A percentile compares a stretch with the other conserved stretches of the same genome.
Evolutionary conservation across 35 echinoderm and acorn worm species (phyloP).

Genomic region (Patiria miniata): DNA sequence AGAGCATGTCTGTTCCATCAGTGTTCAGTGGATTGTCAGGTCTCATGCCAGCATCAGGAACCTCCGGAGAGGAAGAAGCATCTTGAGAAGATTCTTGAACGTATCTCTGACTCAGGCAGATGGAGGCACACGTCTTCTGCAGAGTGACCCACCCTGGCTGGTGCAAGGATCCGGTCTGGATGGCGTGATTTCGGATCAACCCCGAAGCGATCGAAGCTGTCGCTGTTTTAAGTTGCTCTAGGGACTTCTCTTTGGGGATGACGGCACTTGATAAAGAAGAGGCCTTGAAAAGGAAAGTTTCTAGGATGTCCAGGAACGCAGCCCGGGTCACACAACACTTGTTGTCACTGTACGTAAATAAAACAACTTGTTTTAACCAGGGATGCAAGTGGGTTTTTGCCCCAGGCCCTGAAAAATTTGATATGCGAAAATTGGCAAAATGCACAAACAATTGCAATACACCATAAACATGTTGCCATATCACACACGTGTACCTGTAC

Average conservation of each 20-base stretch:
- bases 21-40: neutral
- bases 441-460: too few relatives aligned
- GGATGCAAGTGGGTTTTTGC: too few relatives aligned
- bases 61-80: too few relatives aligned
- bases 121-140: constrained; percentile 37
- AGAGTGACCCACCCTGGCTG: constrained; percentile 25
- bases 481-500: too few relatives aligned
- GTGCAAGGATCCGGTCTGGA: neutral
- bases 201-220: neutral
- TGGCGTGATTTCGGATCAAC: neutral
- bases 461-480: too few relatives aligned
- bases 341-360: constrained; percentile 32
- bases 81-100: neutral
- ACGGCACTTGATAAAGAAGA: neutral
- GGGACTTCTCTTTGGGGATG: neutral
- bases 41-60: too few relatives aligned
- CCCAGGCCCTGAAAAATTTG: too few relatives aligned
- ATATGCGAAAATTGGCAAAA: too few relatives aligned
- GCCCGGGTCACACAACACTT: constrained; percentile 43
- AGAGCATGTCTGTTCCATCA: neutral
- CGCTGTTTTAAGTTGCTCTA: neutral
- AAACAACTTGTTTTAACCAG: neutral
- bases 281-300: constrained; percentile 25
- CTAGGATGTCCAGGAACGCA: constrained; percentile 27
- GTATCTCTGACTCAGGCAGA: constrained; percentile 28